Evolutionary conservation across 2,797 vertebrate genomes (phyloP).

Genomic region (Coendou prehensilis): DNA sequence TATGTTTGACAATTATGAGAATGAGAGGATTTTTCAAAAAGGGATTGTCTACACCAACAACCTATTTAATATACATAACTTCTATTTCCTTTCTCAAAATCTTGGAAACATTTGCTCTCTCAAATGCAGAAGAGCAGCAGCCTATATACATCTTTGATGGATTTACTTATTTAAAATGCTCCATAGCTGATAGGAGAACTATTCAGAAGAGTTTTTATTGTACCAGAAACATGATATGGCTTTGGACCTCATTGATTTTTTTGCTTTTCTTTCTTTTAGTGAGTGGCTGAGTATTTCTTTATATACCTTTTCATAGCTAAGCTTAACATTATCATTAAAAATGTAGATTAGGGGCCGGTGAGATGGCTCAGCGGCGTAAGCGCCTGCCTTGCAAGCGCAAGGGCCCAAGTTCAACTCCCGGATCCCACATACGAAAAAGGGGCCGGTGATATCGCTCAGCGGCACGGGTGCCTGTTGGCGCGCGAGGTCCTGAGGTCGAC

Average conservation of each 20-base stretch:
- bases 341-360: background rate
- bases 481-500: no score
- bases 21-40: constrained; percentile 23
- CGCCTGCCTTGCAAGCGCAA: no score
- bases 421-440: no score
- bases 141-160: background rate
- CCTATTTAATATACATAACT: background rate
- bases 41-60: background rate
- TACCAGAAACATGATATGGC: background rate
- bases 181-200: background rate
- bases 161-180: constrained; percentile 9
- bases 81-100: constrained; percentile 28
- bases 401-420: no score
- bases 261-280: background rate
- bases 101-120: background rate
- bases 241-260: background rate
- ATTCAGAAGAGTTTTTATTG: constrained; percentile 48
- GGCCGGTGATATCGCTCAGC: no score
- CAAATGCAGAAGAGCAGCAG: background rate
- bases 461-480: no score
- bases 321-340: constrained; percentile 1
- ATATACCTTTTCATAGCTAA: background rate
- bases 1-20: background rate
- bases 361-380: no score
- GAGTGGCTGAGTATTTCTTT: background rate